Evolutionary conservation across 2,113 vertebrate genomes (phyloP).

Genomic region (Ceyx margarethae): DNA sequence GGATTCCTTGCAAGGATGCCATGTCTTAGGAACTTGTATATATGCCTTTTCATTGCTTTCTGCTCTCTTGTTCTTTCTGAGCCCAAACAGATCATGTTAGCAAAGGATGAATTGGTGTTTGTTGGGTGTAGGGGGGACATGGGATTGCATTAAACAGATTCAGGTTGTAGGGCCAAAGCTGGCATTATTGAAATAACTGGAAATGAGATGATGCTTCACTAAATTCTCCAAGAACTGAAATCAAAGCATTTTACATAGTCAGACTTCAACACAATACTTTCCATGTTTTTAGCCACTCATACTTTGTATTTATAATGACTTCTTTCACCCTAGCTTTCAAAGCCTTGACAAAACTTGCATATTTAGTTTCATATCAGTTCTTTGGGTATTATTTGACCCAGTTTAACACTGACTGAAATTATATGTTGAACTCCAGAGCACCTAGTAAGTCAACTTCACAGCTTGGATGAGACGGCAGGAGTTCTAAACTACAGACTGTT

Average conservation of each 20-base stretch:
- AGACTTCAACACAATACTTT: neutral
- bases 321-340: conserved; percentile 12
- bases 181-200: neutral
- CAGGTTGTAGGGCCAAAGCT: neutral
- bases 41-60: neutral
- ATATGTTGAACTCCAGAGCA: neutral
- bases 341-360: neutral
- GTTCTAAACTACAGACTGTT: neutral
- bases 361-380: neutral
- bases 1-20: neutral
- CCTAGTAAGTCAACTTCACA: conserved; percentile 15
- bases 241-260: neutral
- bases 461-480: conserved; percentile 7
- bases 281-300: neutral
- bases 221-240: neutral
- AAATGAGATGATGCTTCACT: neutral
- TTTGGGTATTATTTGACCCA: conserved; percentile 13
- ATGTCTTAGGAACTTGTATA: neutral
- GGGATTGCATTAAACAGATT: neutral
- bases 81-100: neutral
- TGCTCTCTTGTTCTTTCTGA: neutral
- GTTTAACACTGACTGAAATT: neutral
- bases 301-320: neutral
- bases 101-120: neutral
- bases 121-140: neutral